Conservation (phyloP, 1,140 invertebrate genomes). For the Carcinoscorpius rotundicauda region DNA sequence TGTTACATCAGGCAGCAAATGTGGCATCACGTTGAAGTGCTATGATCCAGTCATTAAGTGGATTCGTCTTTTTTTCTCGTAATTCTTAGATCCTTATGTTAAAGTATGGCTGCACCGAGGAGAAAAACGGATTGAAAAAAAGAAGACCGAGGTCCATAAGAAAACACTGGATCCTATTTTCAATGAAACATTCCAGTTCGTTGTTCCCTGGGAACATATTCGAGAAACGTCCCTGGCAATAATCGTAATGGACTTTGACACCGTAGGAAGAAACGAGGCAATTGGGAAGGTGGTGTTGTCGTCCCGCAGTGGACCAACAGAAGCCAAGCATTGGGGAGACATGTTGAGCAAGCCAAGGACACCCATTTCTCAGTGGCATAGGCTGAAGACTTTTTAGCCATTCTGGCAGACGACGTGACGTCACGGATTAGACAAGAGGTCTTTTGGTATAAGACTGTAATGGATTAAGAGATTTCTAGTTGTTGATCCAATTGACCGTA, state of each 20-base stretch:
- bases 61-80: neutral
- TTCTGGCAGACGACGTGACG: too few relatives aligned
- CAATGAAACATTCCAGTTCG: conserved; percentile 85
- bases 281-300: conserved; percentile 78
- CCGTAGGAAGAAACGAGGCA: conserved; percentile 82
- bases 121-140: conserved; percentile 85
- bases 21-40: too few relatives aligned
- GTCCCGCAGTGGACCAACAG: conserved; percentile 74
- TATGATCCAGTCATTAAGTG: too few relatives aligned
- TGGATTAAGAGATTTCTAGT: too few relatives aligned
- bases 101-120: conserved; percentile 93
- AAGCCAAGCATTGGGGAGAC: conserved; percentile 89
- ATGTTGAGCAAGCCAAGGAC: conserved; percentile 92
- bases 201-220: conserved; percentile 88
- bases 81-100: conserved; percentile 74
- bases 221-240: conserved; percentile 80
- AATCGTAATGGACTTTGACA: conserved; percentile 91
- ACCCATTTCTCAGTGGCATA: conserved; percentile 82
- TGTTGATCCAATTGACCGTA: too few relatives aligned
- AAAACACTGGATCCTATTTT: conserved; percentile 85
- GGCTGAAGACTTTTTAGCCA: conserved; percentile 34
- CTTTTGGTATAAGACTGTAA: too few relatives aligned
- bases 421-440: too few relatives aligned
- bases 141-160: conserved; percentile 90
- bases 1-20: too few relatives aligned